Evolutionary conservation across 2,113 vertebrate species (phyloP).

Genomic region (Cygnus atratus): DNA sequence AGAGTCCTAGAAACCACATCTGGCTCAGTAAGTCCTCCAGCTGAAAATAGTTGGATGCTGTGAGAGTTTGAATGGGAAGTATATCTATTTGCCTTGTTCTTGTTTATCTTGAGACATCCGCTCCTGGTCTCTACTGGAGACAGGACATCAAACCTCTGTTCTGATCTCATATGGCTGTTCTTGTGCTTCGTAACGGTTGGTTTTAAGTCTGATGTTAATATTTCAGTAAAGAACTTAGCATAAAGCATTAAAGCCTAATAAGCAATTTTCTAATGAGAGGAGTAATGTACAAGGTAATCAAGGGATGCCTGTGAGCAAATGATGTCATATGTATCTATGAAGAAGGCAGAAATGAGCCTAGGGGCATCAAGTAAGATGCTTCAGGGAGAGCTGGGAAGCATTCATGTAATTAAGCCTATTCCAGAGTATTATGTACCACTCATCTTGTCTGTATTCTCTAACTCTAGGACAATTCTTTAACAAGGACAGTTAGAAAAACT

Average conservation of each 20-base stretch:
- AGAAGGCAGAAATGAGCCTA: background rate
- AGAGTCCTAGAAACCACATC: background rate
- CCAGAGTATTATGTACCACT: background rate
- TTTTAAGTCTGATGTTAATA: background rate
- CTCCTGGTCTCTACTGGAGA: background rate
- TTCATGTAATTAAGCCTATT: background rate
- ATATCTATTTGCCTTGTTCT: background rate
- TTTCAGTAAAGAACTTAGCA: background rate
- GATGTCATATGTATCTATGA: background rate
- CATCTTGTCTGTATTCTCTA: background rate
- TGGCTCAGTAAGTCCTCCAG: background rate
- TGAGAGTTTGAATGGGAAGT: background rate
- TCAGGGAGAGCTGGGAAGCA: background rate
- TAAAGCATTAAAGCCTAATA: background rate
- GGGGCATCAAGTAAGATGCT: background rate
- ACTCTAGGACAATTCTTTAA: background rate
- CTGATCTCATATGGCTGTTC: background rate
- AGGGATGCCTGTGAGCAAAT: background rate
- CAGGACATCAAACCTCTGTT: background rate
- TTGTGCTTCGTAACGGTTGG: background rate
- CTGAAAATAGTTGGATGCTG: background rate
- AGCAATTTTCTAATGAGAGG: background rate
- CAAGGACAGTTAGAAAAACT: background rate
- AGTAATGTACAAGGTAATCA: background rate
- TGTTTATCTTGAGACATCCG: background rate